Conservation (phyloP, 2,113 vertebrate species). For the Takifugu flavidus region DNA sequence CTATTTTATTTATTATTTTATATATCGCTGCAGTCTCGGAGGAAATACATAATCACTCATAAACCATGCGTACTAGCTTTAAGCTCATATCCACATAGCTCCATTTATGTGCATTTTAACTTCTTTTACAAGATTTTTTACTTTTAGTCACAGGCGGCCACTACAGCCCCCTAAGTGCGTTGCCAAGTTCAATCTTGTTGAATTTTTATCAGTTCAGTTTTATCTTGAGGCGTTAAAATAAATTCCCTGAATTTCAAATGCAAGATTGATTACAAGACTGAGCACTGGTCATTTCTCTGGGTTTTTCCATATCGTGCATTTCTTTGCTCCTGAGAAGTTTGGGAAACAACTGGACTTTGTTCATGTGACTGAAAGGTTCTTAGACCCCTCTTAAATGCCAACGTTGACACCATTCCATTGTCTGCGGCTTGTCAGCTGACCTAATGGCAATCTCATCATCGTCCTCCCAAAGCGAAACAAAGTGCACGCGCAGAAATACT, state of each 20-base stretch:
- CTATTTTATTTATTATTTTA: constrained; percentile 26
- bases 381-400: constrained; percentile 1
- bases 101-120: constrained; percentile 12
- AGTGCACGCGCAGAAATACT: not conserved
- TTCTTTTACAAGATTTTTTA: constrained; percentile 8
- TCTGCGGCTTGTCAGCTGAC: constrained; percentile 18
- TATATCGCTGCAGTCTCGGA: constrained; percentile 40
- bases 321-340: not conserved
- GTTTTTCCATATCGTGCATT: not conserved
- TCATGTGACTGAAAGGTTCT: constrained; percentile 8
- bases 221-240: constrained; percentile 1
- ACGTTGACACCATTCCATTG: constrained; percentile 19
- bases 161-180: no score
- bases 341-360: constrained; percentile 3
- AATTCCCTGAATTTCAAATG: constrained; percentile 20
- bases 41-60: constrained; percentile 41
- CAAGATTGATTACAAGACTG: constrained; percentile 21
- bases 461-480: constrained; percentile 6
- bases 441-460: constrained; percentile 22
- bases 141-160: not conserved
- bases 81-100: constrained; percentile 25
- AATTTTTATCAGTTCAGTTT: constrained; percentile 25
- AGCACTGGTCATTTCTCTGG: constrained; percentile 5
- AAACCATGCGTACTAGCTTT: constrained; percentile 10
- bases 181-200: no score